A percentile compares a stretch with the other conserved stretches of the same genome.
phyloP scores from a whole-genome alignment of 2,888 invertebrate species.

The Tachina grossa region DNA sequence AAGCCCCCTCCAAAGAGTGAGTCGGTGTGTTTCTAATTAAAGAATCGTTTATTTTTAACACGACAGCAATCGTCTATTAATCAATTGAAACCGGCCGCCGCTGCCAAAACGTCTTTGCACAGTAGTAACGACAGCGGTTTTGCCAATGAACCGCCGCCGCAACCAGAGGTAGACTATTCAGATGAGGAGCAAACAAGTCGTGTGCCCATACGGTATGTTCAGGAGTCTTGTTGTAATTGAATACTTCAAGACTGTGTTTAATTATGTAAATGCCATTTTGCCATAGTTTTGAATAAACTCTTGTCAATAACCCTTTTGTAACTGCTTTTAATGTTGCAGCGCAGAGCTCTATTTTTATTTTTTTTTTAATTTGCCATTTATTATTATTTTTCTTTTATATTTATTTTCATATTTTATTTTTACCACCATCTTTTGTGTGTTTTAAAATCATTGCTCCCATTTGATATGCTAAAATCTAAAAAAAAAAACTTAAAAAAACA shows the following conservation, averaged over 20 bases:
- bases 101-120: conserved; percentile 91
- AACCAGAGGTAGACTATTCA: conserved; percentile 95
- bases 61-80: conserved; percentile 71
- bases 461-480: conserved; percentile 35
- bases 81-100: conserved; percentile 80
- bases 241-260: neutral
- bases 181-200: conserved; percentile 91
- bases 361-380: conserved; percentile 65
- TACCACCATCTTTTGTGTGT: conserved; percentile 66
- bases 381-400: conserved; percentile 61
- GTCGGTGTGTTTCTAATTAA: conserved; percentile 41
- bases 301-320: conserved; percentile 55
- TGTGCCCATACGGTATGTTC: conserved; percentile 84
- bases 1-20: neutral
- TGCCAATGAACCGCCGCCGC: conserved; percentile 93
- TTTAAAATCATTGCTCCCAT: conserved; percentile 48
- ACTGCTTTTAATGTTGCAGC: conserved; percentile 16
- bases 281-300: conserved; percentile 17
- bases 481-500: neutral
- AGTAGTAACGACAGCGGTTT: conserved; percentile 96
- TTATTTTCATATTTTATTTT: conserved; percentile 65
- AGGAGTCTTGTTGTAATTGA: neutral
- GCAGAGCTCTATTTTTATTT: conserved; percentile 37
- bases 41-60: conserved; percentile 61
- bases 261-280: neutral